Base-by-base conservation (phyloP, 2,797 vertebrate genomes). In the Nannoperca australis region DNA sequence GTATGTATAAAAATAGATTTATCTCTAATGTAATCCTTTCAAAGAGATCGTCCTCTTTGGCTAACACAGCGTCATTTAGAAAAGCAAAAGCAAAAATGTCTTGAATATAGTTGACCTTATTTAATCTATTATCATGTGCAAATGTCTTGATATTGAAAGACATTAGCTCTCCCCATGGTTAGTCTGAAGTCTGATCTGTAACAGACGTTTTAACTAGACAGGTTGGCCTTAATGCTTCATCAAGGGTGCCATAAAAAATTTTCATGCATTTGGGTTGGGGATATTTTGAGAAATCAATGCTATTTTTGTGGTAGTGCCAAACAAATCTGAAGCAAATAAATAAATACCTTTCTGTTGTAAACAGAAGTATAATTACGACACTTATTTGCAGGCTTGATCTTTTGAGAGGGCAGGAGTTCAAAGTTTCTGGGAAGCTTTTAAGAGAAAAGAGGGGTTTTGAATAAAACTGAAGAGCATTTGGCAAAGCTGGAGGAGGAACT, bases 1-100 rank as follows among this genome's bases (percentile, higher is more conserved):
- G 95, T 95, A 95, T 95, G 94, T 96, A 97, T 96, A 97, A 98
- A 98, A 97, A 98, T 97, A 97, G 96, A 97, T 96, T 96, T 96
- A 96, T 97, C 95, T 96, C 94, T 95, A 95, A 96, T 95, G 95
- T 95, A 96, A 95, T 95, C 95, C 95, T 95, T 95, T 96, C 95
- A 96, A 96, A 96, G 95, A 96, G 96, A 95, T 95, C 92, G 91
- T 95, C 93, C 96, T 96, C 96, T 96, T 96, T 96, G 96, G 95
- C 95, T 95, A 95, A 95, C 94, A 95, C 94, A 96, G 95, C 95
- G 93, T 95, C 94, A 96, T 94, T 95, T 95, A 96, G 94, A 96
- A 96, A 96, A 96, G 93, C 90, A 93, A 93, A 91, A 92, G 87
- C 93, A 94, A 95, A 93, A 92, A 94, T 93, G 94, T 95, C 92